These are phyloP conservation scores for Drosophila pallidifrons DNA, from an alignment of 1,140 invertebrate genomes.

Conservation along the genomic window DNA sequence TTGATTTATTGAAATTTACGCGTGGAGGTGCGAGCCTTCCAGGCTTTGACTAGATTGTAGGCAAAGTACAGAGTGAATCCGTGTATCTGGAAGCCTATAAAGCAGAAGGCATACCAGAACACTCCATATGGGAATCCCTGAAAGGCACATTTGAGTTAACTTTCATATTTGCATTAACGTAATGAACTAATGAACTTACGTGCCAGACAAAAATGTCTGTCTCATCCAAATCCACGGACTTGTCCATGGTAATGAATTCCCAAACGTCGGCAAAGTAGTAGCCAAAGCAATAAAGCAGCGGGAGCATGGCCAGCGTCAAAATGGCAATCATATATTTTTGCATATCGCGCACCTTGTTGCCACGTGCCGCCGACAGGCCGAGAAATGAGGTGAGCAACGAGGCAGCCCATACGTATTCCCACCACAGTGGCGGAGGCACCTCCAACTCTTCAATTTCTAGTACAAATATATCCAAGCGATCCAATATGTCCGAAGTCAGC, in stretches of 20 bases:
- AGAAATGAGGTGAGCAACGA: conserved; percentile 94
- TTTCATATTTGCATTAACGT: background rate
- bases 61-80: conserved; percentile 95
- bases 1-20: conserved; percentile 84
- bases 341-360: conserved; percentile 92
- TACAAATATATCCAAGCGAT: conserved; percentile 96
- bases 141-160: conserved; percentile 66
- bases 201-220: conserved; percentile 91
- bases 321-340: conserved; percentile 94
- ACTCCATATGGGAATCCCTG: conserved; percentile 96
- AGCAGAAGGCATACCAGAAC: conserved; percentile 97
- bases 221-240: conserved; percentile 87
- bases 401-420: conserved; percentile 97
- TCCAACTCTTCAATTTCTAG: conserved; percentile 96
- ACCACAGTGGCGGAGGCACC: conserved; percentile 91
- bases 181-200: conserved; percentile 86
- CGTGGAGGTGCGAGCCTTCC: conserved; percentile 90
- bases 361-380: conserved; percentile 93
- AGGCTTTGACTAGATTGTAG: conserved; percentile 93
- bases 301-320: conserved; percentile 91
- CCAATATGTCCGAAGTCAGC: conserved; percentile 95
- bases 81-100: conserved; percentile 96
- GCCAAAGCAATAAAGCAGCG: conserved; percentile 92
- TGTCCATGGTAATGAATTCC: conserved; percentile 90
- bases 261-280: conserved; percentile 95